Conservation (phyloP, 2,797 vertebrate species). For the Remorina albescens region DNA sequence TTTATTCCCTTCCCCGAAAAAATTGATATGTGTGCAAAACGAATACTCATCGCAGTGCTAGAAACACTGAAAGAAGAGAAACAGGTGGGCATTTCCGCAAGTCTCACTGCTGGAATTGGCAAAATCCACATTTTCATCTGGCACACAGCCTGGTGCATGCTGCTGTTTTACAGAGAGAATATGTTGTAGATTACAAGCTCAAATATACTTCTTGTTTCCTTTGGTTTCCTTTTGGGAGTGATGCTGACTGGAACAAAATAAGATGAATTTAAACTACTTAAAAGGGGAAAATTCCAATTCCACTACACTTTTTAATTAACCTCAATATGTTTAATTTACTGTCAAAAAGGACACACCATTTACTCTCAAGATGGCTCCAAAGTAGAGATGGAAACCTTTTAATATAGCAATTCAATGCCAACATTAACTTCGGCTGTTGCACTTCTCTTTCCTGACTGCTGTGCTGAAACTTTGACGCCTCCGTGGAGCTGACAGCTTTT, state of each 20-base stretch:
- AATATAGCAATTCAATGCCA: conserved; percentile 64
- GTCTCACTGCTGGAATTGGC: conserved; percentile 53
- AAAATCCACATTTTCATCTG: conserved; percentile 35
- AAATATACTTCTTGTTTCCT: conserved; percentile 11
- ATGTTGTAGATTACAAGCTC: conserved; percentile 23
- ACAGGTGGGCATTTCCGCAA: conserved; percentile 75
- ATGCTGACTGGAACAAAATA: conserved; percentile 19
- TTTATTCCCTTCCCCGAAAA: conserved; percentile 35
- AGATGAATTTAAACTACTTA: conserved; percentile 22
- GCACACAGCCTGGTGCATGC: conserved; percentile 46
- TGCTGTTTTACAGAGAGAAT: conserved; percentile 32
- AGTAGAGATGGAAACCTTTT: conserved; percentile 69
- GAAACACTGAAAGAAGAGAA: conserved; percentile 63
- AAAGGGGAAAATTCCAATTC: conserved; percentile 41
- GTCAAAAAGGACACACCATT: conserved; percentile 54
- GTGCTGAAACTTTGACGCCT: conserved; percentile 75
- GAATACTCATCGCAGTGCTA: conserved; percentile 53
- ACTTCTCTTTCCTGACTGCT: conserved; percentile 69
- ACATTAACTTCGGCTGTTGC: conserved; percentile 63
- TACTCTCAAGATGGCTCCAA: conserved; percentile 32
- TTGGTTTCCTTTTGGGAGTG: conserved; percentile 1
- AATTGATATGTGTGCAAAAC: conserved; percentile 61
- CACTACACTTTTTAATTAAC: conserved; percentile 46
- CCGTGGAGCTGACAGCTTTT: conserved; percentile 74
- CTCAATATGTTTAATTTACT: conserved; percentile 61